Base-by-base conservation (phyloP, 2,113 vertebrate species). In the Phaetusa simplex region DNA sequence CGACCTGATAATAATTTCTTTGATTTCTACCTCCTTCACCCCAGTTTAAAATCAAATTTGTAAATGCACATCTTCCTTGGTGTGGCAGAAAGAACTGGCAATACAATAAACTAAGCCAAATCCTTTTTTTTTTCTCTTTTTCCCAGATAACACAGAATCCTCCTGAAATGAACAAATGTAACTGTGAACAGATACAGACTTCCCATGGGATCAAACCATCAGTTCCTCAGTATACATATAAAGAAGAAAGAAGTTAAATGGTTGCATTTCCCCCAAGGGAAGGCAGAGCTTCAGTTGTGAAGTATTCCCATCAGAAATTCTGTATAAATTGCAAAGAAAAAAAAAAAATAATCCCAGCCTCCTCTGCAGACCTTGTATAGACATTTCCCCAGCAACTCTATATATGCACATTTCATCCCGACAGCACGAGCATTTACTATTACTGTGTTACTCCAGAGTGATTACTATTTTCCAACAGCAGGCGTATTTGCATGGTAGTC, bases 171-270 rank as follows among this genome's bases (percentile, higher is more conserved):
- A 91, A 64, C 67, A 88, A 80, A 89, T 56, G 69, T 56, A 72
- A 78, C 53, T 29, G 47, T 45, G 92, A 95, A 59, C 30, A 40
- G 77, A 88, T 49, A 86, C 42, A 67, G 29, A 58, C 50, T 53
- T 89, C 94, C 85, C 92, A 50, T 38, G 81, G 85, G 94, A 96
- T 71, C 52, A 85, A 92, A 86, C 74, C 94, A 73, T 78, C 82
- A 47, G 67, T 83, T 91, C 32, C 45, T 73, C 24, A 2, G 78
- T 59, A 79, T 58, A 88, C 58, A 59, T 4, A 87, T 69, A 88
- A 65, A 88, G 65, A 97, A 95, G 53, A 89, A 45, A 76, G 65
- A 86, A 93, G 83, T 93, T 86, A 92, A 95, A 82, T 91, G 82
- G 86, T 40, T 90, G 90, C 72, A 55, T 71, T 93, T 88, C 24